Conservation (phyloP, 2,113 vertebrate genomes). For the Felis catus region F.catus_Fca126_mat1.0 CM031412.1:60983001-60983500, state of each 20-base stretch:
- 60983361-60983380: background rate
- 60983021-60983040: background rate
- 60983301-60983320: background rate
- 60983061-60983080: background rate
- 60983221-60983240: background rate
- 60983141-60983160: background rate
- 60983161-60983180: background rate
- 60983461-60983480: background rate
- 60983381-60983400: background rate
- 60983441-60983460: background rate
- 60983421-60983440: background rate
- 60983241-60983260: background rate
- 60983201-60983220: background rate
- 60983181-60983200: background rate
- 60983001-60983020: conserved; percentile 22
- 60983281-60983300: background rate
- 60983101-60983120: background rate
- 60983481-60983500: background rate
- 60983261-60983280: background rate
- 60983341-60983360: background rate
- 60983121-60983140: background rate
- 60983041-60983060: background rate
- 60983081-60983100: background rate
- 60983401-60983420: background rate
- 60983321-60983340: background rate